These are phyloP conservation scores for Polypterus senegalus DNA, from an alignment of 2,113 vertebrate genomes.

Conservation along the genomic window DNA sequence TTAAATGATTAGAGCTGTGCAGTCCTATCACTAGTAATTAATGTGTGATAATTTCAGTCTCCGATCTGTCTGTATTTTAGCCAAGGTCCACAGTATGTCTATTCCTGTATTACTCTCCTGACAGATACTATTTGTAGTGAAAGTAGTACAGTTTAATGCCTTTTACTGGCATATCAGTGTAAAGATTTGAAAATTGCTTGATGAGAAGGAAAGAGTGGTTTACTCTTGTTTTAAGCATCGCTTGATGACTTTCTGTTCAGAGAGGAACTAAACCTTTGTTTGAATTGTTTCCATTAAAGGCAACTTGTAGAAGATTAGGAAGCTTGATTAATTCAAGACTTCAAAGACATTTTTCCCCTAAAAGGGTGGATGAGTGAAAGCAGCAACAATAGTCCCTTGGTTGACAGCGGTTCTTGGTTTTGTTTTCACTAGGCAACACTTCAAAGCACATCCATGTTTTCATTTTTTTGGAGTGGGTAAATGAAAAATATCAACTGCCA, in stretches of 20 bases:
- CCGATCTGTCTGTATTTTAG: too few species aligned
- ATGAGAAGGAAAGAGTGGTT: conserved; percentile 41
- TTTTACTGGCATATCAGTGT: conserved; percentile 45
- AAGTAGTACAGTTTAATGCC: too few species aligned
- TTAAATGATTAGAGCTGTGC: too few species aligned
- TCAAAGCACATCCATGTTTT: conserved; percentile 29
- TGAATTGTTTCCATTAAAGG: conserved; percentile 16
- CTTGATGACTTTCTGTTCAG: background rate
- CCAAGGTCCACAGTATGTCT: too few species aligned
- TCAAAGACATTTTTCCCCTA: conserved; percentile 41
- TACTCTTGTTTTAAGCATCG: too few species aligned
- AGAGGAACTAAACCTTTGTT: conserved; percentile 29
- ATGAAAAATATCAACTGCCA: too few species aligned
- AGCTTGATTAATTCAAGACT: conserved; percentile 39
- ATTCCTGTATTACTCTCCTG: too few species aligned
- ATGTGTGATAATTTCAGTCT: too few species aligned
- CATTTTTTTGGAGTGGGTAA: too few species aligned
- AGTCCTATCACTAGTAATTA: too few species aligned
- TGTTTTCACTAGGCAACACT: conserved; percentile 22
- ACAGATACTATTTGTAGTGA: too few species aligned
- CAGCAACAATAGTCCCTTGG: conserved; percentile 31
- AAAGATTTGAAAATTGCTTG: conserved; percentile 30
- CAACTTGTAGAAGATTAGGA: conserved; percentile 48
- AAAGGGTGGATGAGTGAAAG: conserved; percentile 33
- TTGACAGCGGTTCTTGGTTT: conserved; percentile 25